Evolutionary conservation across 2,888 invertebrate genomes (phyloP).

Genomic region (Nemoura dubitans): DNA sequence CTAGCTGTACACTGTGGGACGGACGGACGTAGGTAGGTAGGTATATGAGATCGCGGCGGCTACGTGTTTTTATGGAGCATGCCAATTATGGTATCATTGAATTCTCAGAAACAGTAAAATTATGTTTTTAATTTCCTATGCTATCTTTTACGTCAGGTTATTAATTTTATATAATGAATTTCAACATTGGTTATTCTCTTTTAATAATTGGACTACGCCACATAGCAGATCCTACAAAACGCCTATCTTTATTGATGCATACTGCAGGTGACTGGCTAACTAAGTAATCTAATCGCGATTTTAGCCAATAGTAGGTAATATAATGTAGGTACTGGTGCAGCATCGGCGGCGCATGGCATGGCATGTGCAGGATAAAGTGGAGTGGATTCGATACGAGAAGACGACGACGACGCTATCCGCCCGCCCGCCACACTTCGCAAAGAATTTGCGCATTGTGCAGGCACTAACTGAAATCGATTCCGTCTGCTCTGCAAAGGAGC

Average conservation of each 20-base stretch:
- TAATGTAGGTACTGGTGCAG: too few relatives aligned
- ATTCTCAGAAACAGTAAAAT: slow-evolving; percentile 19
- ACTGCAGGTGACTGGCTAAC: not conserved
- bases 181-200: slow-evolving; percentile 9
- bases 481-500: slow-evolving; percentile 3
- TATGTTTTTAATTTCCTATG: not conserved
- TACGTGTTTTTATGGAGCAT: slow-evolving; percentile 18
- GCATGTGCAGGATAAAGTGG: not conserved
- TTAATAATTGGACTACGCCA: not conserved
- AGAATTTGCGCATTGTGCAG: not conserved
- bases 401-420: not conserved
- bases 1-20: slow-evolving; percentile 1
- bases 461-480: not conserved
- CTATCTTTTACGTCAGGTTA: not conserved
- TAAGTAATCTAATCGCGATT: not conserved
- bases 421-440: not conserved
- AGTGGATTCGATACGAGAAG: not conserved
- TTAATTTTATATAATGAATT: slow-evolving; percentile 8
- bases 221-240: not conserved
- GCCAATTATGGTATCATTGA: slow-evolving; percentile 8
- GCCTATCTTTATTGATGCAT: not conserved
- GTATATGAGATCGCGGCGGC: not conserved
- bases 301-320: too few relatives aligned
- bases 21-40: not conserved
- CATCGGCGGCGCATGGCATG: not conserved